Percentiles rank a stretch among this genome's conserved stretches.
Evolutionary conservation across 2,113 vertebrate species (phyloP).

Genomic region (Triplophysa rosa): DNA sequence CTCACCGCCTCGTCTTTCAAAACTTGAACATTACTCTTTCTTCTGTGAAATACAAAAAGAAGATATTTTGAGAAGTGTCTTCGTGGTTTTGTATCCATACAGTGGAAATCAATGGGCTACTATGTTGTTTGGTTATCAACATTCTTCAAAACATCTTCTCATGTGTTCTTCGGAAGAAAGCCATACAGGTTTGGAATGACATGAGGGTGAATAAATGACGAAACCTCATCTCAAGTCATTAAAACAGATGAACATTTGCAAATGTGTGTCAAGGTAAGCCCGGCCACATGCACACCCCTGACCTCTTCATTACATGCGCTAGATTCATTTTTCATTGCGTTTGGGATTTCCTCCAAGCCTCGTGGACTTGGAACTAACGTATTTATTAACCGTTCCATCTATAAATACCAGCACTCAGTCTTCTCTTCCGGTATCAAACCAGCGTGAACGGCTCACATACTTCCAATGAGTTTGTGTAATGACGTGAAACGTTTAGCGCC

Average conservation of each 20-base stretch:
- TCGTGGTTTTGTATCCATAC: too few species aligned
- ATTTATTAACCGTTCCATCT: conserved; percentile 45
- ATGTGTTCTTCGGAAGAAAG: too few species aligned
- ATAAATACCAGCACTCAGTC: conserved; percentile 33
- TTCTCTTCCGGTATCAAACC: conserved; percentile 33
- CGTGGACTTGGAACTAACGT: conserved; percentile 32
- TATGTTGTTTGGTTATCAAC: too few species aligned
- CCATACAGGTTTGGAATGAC: neutral
- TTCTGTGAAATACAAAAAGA: too few species aligned
- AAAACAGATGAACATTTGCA: neutral
- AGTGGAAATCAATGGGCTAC: too few species aligned
- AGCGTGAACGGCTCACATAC: conserved; percentile 42
- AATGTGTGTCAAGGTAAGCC: neutral
- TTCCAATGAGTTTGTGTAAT: conserved; percentile 55
- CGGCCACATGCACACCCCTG: neutral
- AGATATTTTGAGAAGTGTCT: too few species aligned
- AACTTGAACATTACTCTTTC: too few species aligned
- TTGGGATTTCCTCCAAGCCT: conserved; percentile 23
- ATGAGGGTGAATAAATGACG: too few species aligned
- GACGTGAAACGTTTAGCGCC: conserved; percentile 35
- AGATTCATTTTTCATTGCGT: neutral
- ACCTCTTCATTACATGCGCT: neutral
- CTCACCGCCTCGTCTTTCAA: too few species aligned
- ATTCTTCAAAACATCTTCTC: too few species aligned
- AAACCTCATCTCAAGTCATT: too few species aligned